A percentile compares a stretch with the other conserved stretches of the same genome.
These are phyloP conservation scores for Rhyacophila brunnea DNA, from an alignment of 1,140 invertebrate species.

Conservation along the genomic window DNA sequence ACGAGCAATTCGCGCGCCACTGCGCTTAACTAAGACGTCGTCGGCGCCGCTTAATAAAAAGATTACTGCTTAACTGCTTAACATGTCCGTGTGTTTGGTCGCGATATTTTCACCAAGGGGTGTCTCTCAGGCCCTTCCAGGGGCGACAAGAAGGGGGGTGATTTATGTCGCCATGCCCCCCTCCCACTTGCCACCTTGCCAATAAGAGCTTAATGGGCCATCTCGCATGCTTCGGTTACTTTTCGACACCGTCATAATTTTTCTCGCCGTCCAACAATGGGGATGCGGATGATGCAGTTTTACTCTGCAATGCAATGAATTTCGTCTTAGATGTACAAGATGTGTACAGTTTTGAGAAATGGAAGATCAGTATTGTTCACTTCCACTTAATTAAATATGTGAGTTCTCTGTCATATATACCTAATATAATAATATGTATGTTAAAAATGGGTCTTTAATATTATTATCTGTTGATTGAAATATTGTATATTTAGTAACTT, in stretches of 20 bases:
- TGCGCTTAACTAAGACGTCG: background rate
- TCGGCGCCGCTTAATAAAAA: conserved; percentile 32
- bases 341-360: no score
- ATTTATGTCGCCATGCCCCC: conserved; percentile 26
- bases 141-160: conserved; percentile 14
- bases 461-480: no score
- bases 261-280: conserved; percentile 7
- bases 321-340: no score
- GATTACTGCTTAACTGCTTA: conserved; percentile 36
- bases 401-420: no score
- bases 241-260: conserved; percentile 31
- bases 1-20: no score
- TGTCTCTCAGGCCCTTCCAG: conserved; percentile 1
- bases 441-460: no score
- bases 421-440: no score
- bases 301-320: no score
- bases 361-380: no score
- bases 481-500: no score
- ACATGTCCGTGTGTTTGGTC: conserved; percentile 30
- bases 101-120: conserved; percentile 24
- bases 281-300: no score
- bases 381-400: no score
- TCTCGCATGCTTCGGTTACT: conserved; percentile 33
- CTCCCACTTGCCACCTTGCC: conserved; percentile 12
- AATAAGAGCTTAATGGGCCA: conserved; percentile 36